Conservation (phyloP, 1,140 invertebrate species). For the Melanaphis sacchari region DNA sequence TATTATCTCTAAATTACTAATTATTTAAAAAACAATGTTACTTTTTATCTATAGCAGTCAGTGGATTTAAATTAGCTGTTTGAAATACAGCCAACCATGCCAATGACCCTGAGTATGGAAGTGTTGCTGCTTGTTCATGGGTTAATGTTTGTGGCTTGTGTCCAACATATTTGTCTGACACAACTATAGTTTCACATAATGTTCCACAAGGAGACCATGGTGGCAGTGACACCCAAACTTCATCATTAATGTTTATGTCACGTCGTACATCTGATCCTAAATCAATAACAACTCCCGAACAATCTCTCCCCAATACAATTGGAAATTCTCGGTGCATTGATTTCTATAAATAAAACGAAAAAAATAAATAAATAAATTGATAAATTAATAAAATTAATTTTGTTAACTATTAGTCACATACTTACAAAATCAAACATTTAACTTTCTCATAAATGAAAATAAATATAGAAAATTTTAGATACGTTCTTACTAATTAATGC, state of each 20-base stretch:
- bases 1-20: background rate
- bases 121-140: slow-evolving; percentile 74
- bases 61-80: slow-evolving; percentile 66
- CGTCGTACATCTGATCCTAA: slow-evolving; percentile 69
- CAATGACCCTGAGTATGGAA: slow-evolving; percentile 76
- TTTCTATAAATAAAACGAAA: background rate
- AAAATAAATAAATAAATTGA: background rate
- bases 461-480: background rate
- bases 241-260: slow-evolving; percentile 71
- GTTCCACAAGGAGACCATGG: slow-evolving; percentile 68
- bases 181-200: slow-evolving; percentile 71
- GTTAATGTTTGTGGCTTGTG: slow-evolving; percentile 72
- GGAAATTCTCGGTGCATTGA: slow-evolving; percentile 66
- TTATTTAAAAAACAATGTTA: slow-evolving; percentile 61
- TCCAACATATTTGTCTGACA: slow-evolving; percentile 68
- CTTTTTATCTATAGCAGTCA: slow-evolving; percentile 69
- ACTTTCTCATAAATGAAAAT: background rate
- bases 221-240: slow-evolving; percentile 69
- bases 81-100: slow-evolving; percentile 71
- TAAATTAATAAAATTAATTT: background rate
- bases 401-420: background rate
- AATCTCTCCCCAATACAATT: slow-evolving; percentile 74
- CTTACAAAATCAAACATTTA: background rate
- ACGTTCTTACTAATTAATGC: background rate
- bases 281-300: slow-evolving; percentile 73